Conservation (phyloP, 1,140 invertebrate genomes). For the Ridgeia piscesae region DNA sequence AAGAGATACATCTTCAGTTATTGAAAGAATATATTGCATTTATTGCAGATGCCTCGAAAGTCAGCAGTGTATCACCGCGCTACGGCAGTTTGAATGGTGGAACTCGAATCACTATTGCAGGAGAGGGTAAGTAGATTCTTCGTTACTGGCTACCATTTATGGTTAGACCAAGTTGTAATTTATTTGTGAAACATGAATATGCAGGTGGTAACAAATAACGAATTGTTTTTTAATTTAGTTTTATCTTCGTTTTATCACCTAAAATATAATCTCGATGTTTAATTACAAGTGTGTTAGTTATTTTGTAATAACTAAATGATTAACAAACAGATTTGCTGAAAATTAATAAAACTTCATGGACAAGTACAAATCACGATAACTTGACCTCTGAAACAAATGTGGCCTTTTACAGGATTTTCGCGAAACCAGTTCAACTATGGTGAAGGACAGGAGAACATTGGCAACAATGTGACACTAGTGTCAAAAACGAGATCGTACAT, state of each 20-base stretch:
- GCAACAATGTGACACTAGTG: conserved; percentile 13
- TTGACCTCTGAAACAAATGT: neutral
- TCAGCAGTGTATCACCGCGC: conserved; percentile 34
- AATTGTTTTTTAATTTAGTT: neutral
- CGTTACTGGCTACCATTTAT: neutral
- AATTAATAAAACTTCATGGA: neutral
- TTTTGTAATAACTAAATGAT: neutral
- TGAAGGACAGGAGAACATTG: conserved; percentile 11
- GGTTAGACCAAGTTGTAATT: neutral
- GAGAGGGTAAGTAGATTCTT: neutral
- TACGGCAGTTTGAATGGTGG: conserved; percentile 37
- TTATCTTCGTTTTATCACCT: neutral
- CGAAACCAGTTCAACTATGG: conserved; percentile 19
- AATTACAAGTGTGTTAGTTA: neutral
- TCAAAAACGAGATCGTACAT: neutral
- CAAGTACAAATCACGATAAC: neutral
- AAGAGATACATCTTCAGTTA: neutral
- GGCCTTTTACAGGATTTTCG: neutral
- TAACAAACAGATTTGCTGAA: neutral
- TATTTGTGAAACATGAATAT: too few relatives aligned
- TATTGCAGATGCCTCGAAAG: neutral
- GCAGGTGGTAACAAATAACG: neutral
- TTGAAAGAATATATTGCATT: neutral
- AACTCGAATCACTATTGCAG: conserved; percentile 5
- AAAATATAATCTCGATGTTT: neutral